These are phyloP conservation scores for Parambassis ranga DNA, from an alignment of 2,797 vertebrate species.

Conservation along the genomic window DNA sequence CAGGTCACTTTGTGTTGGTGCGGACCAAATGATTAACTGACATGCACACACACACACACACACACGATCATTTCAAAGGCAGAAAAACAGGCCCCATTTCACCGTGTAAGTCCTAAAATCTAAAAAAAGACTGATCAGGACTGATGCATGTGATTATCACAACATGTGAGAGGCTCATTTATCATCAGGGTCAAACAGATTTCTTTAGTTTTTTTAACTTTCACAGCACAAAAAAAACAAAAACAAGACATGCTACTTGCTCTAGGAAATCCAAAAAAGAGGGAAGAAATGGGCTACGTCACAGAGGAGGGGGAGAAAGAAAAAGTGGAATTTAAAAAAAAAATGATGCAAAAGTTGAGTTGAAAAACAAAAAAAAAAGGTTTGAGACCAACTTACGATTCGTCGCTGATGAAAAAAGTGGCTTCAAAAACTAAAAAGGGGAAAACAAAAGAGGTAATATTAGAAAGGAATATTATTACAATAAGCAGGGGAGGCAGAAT, in stretches of 20 bases:
- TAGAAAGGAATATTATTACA: slow-evolving; percentile 45
- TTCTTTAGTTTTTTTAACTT: slow-evolving; percentile 13
- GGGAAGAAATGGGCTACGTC: slow-evolving; percentile 10
- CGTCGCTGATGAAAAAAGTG: slow-evolving; percentile 72
- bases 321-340: slow-evolving; percentile 40
- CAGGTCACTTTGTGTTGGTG: background rate
- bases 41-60: slow-evolving; percentile 44
- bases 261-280: slow-evolving; percentile 32
- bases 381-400: slow-evolving; percentile 79
- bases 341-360: slow-evolving; percentile 55
- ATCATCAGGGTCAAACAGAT: background rate
- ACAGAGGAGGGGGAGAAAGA: slow-evolving; percentile 46
- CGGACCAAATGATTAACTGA: slow-evolving; percentile 20
- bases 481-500: background rate
- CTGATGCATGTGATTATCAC: background rate
- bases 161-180: background rate
- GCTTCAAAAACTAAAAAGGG: slow-evolving; percentile 76
- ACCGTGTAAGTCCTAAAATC: background rate
- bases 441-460: slow-evolving; percentile 63
- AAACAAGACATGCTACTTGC: slow-evolving; percentile 52
- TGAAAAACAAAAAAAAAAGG: slow-evolving; percentile 42
- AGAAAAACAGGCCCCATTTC: background rate
- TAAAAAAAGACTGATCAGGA: background rate
- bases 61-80: slow-evolving; percentile 12
- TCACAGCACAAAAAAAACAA: slow-evolving; percentile 39